These are phyloP conservation scores for Scotopteryx bipunctaria DNA, from an alignment of 2,888 invertebrate genomes.

Conservation along the genomic window DNA sequence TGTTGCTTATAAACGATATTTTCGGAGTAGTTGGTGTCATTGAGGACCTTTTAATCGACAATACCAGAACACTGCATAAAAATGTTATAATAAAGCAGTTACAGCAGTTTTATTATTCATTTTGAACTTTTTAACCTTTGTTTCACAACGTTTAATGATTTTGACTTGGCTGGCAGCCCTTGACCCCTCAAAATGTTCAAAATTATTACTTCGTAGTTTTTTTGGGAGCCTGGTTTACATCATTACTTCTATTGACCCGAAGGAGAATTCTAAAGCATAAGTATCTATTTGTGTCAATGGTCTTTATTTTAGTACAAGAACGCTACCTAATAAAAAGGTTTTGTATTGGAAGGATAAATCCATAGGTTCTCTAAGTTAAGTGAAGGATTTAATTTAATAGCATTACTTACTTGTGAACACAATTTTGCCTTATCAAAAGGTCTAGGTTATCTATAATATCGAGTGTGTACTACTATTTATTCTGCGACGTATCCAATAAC, in stretches of 20 bases:
- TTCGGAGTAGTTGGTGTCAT: neutral
- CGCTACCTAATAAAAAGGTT: no score
- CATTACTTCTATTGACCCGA: neutral
- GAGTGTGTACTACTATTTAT: conserved; percentile 4
- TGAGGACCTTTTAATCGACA: neutral
- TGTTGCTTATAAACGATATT: no score
- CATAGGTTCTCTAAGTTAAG: neutral
- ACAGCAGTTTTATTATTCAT: neutral
- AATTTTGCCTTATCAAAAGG: conserved; percentile 13
- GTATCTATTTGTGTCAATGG: neutral
- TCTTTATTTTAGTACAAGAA: no score
- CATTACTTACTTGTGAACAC: neutral
- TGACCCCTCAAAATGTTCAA: conserved; percentile 1
- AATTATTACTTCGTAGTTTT: neutral
- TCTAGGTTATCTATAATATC: conserved; percentile 26
- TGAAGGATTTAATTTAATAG: neutral
- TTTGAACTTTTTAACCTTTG: neutral
- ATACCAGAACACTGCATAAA: neutral
- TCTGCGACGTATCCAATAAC: conserved; percentile 17
- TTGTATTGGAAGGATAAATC: no score
- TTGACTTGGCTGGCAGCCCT: conserved; percentile 4
- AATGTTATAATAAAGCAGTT: neutral
- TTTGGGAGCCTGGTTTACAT: neutral
- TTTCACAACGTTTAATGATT: neutral
- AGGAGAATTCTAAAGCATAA: neutral